A percentile compares a stretch with the other conserved stretches of the same genome.
Conservation (phyloP, 2,888 invertebrate genomes). For the Chorisops tibialis region DNA sequence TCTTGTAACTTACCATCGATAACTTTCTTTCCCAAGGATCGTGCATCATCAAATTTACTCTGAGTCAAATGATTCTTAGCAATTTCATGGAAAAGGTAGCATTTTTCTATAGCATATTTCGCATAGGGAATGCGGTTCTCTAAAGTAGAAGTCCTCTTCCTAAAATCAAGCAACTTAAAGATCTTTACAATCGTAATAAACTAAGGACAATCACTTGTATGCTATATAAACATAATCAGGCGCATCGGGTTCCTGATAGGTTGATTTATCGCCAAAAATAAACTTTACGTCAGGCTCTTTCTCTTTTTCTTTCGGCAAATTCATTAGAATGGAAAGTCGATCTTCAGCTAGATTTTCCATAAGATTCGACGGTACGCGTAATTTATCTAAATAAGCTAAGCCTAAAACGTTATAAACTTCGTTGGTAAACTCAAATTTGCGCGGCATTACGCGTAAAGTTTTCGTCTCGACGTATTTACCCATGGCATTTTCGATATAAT, state of each 20-base stretch:
- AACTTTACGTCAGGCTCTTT: conserved; percentile 30
- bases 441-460: conserved; percentile 47
- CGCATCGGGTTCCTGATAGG: conserved; percentile 36
- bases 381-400: conserved; percentile 43
- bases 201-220: conserved; percentile 38
- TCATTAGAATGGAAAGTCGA: conserved; percentile 16
- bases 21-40: conserved; percentile 23
- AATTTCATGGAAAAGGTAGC: conserved; percentile 29
- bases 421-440: conserved; percentile 49
- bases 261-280: conserved; percentile 44
- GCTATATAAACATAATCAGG: conserved; percentile 38
- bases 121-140: conserved; percentile 25
- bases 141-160: conserved; percentile 7
- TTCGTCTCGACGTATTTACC: conserved; percentile 46
- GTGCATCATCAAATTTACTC: conserved; percentile 28
- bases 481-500: conserved; percentile 44
- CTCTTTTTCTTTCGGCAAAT: conserved; percentile 23
- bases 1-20: conserved; percentile 28
- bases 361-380: conserved; percentile 19
- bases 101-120: conserved; percentile 30
- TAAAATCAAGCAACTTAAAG: neutral
- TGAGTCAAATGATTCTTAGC: conserved; percentile 25
- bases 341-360: neutral
- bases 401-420: conserved; percentile 48
- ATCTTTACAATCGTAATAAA: neutral